Evolutionary conservation across 2,113 vertebrate genomes (phyloP).

Genomic region (Podarcis cretensis): DNA sequence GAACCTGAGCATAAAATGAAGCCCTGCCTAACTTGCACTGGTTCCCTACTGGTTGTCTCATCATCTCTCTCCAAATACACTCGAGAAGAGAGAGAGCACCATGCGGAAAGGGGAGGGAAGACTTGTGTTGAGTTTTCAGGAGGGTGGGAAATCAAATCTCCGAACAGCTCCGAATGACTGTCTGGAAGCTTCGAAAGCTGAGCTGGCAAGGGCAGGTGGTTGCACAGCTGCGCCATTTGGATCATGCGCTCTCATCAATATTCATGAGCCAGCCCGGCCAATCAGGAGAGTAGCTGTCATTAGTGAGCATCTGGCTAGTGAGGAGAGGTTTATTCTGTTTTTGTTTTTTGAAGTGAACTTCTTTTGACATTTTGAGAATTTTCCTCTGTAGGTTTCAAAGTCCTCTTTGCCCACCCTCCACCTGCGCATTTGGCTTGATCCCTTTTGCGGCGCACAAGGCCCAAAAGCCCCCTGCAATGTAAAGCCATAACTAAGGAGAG

Average conservation of each 20-base stretch:
- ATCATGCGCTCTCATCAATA: slow-evolving; percentile 72
- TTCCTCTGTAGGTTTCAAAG: slow-evolving; percentile 55
- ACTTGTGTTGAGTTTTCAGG: neutral
- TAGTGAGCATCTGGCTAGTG: slow-evolving; percentile 72
- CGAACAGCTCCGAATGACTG: slow-evolving; percentile 58
- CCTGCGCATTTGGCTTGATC: neutral
- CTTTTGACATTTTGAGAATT: slow-evolving; percentile 75
- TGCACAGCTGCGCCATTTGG: slow-evolving; percentile 80
- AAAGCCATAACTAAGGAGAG: neutral
- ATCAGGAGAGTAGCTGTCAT: slow-evolving; percentile 64
- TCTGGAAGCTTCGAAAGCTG: slow-evolving; percentile 70
- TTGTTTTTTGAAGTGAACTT: slow-evolving; percentile 71
- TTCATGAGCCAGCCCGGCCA: slow-evolving; percentile 71
- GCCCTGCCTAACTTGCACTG: neutral
- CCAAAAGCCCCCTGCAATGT: neutral
- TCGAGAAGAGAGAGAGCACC: neutral
- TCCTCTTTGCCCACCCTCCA: slow-evolving; percentile 23
- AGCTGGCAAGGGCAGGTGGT: slow-evolving; percentile 76
- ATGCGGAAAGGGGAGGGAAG: neutral
- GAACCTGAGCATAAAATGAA: neutral
- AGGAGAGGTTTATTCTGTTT: slow-evolving; percentile 49
- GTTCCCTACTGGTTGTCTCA: neutral
- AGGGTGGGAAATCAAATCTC: slow-evolving; percentile 32
- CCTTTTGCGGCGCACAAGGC: neutral
- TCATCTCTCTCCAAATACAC: neutral